Base-by-base conservation (phyloP, 2,113 vertebrate species). In the Pomatorhinus ruficollis region DNA sequence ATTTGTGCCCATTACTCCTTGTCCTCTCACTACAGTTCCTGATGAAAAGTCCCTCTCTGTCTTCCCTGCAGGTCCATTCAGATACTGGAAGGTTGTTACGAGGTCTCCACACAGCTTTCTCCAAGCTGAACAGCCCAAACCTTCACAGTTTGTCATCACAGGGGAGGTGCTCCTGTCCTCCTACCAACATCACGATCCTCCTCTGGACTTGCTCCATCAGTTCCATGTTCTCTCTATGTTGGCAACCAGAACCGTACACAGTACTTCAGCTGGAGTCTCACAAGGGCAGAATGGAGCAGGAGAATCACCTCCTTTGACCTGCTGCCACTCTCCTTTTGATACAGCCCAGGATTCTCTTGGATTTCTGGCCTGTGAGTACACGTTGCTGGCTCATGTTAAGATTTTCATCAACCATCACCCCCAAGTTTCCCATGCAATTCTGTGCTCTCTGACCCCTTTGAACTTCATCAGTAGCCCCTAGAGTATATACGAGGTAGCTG, bases 71-170 rank as follows among this genome's bases (percentile, higher is more conserved):
- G 44, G 18, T 63, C 33, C 8, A 20, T 44, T 65, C 59, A 65
- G 37, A 8, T 4, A 28, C 1, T 5, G 8, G 50, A 42, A 74
- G 37, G 44, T 57, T 65, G 22, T 23, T 50, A 13, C 1, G 37
- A 33, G 44, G 19, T 59, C 19, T 45, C 60, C 37, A 59, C 27
- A 31, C 33, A 66, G 11, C 16, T 24, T 50, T 65, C 27, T 74
- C 37, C 52, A 52, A 35, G 23, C 15, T 66, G 60, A 74, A 10
- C 15, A 59, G 23, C 12, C 23, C 23, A 50, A 39, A 52, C 12
- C 49, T 81, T 10, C 52, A 20, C 37, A 52, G 27, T 19, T 33
- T 52, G 19, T 45, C 1, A 0, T 40, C 11, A 2, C 0, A 30
- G 57, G 14, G 9, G 23, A 82, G 15, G 33, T 52, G 52, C 45